Base-by-base conservation (phyloP, 2,113 vertebrate species). In the Mirza zaza region DNA sequence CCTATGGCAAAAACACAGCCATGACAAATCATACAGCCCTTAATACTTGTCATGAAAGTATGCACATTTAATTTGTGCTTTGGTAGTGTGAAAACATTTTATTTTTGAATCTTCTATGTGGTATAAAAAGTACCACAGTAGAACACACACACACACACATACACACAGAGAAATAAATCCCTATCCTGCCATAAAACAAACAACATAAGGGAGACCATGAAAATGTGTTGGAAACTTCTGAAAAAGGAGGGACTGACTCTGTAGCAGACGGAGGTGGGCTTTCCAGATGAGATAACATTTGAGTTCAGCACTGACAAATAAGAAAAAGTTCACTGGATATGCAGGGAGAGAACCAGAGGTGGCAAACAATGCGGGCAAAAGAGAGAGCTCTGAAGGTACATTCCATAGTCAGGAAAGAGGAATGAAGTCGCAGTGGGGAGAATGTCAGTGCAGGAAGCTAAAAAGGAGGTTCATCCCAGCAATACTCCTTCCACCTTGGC, bases 91-190 rank as follows among this genome's bases (percentile, higher is more conserved):
- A 86, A 79, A 87, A 61, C n/a, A 83, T 52, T 91, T 65, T 36
- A 92, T 21, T 91, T 96, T 48, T 94, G 36, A 85, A 77, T 70
- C 25, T 65, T 80, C 57, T 90, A 52, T 32, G 34, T 4, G 81
- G 65, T 81, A 0, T 70, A 87, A 73, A 45, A 85, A 85, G 48
- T 52, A 80, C 4, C 68, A 79, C 39, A 55, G 8, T 29, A 76
- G 27, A 91, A 75, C 18, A 88, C 50, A 59, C 3, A 84, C 10
- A 55, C 10, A 97, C 14, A 77, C 1, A 48, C 27, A 50, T 4
- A 83, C 15, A 61, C 4, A 96, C 21, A 61, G 3, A 95, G 42
- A 75, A 83, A 94, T 68, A 95, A 80, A 92, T 85, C 67, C 70
- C 45, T 29, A 83, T 34, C 59, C 42, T 67, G 70, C 3, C 36